Conservation (phyloP, 2,113 vertebrate genomes). For the Eurystomus gularis region DNA sequence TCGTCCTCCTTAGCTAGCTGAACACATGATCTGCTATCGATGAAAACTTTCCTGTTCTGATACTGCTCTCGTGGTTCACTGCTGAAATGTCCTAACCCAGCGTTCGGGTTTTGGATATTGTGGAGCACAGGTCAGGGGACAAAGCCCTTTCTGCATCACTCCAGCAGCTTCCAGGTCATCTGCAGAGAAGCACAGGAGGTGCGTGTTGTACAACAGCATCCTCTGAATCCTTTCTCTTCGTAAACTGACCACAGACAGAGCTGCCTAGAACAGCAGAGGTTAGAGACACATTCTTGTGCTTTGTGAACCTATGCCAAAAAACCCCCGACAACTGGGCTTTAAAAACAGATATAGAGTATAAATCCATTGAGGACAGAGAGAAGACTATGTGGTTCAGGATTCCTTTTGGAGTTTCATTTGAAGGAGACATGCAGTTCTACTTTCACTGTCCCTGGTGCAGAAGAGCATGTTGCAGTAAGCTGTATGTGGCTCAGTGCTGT, state of each 20-base stretch:
- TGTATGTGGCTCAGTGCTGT: background rate
- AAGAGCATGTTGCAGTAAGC: background rate
- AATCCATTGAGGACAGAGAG: background rate
- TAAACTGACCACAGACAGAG: background rate
- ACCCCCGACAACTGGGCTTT: background rate
- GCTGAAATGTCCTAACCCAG: background rate
- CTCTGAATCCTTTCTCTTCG: background rate
- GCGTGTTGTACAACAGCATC: background rate
- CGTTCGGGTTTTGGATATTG: background rate
- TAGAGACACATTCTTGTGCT: background rate
- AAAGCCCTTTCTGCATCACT: background rate
- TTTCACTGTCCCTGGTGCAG: background rate
- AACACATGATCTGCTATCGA: conserved; percentile 2
- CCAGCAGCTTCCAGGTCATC: background rate
- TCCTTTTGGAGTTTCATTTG: background rate
- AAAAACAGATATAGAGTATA: background rate
- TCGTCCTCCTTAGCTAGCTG: background rate
- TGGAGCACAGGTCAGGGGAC: background rate
- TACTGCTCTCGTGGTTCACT: background rate
- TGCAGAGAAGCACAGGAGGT: background rate
- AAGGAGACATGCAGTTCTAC: background rate
- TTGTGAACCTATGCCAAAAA: background rate
- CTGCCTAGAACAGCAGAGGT: background rate
- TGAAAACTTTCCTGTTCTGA: background rate
- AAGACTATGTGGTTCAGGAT: background rate